Evolutionary conservation across 1,140 invertebrate genomes (phyloP).

Genomic region (Bombus sylvicola): DNA sequence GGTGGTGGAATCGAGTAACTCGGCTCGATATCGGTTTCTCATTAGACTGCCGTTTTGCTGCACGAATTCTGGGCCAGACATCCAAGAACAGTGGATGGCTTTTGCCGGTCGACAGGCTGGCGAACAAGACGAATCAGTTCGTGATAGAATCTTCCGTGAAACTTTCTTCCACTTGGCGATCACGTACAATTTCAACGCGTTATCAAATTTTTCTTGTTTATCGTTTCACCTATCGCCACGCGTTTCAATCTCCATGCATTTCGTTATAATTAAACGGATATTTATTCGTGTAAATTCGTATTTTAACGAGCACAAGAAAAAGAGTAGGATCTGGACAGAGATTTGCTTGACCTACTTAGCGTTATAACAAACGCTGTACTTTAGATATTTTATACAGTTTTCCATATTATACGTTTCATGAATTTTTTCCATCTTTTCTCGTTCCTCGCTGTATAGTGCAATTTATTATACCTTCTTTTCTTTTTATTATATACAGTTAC

Average conservation of each 20-base stretch:
- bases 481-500: not conserved
- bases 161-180: not conserved
- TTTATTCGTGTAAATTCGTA: too few species aligned
- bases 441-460: too few species aligned
- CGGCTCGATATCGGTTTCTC: constrained; percentile 69
- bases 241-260: too few species aligned
- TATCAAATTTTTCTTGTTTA: not conserved
- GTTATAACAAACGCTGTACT: too few species aligned
- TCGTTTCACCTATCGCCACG: not conserved
- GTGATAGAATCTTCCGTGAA: not conserved
- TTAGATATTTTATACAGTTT: too few species aligned
- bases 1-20: constrained; percentile 52
- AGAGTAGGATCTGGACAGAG: too few species aligned
- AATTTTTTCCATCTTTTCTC: not conserved
- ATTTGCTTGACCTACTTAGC: too few species aligned
- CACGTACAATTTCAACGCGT: not conserved
- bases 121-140: not conserved
- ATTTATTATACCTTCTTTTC: not conserved
- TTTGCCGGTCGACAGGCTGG: not conserved
- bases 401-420: too few species aligned
- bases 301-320: too few species aligned
- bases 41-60: constrained; percentile 60
- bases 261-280: too few species aligned
- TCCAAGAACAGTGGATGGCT: not conserved
- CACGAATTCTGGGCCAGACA: constrained; percentile 41